Evolutionary conservation across 2,888 invertebrate genomes (phyloP), one percentile per base, ranked within the genome.

Genomic region (Andrena trimmerana): DNA sequence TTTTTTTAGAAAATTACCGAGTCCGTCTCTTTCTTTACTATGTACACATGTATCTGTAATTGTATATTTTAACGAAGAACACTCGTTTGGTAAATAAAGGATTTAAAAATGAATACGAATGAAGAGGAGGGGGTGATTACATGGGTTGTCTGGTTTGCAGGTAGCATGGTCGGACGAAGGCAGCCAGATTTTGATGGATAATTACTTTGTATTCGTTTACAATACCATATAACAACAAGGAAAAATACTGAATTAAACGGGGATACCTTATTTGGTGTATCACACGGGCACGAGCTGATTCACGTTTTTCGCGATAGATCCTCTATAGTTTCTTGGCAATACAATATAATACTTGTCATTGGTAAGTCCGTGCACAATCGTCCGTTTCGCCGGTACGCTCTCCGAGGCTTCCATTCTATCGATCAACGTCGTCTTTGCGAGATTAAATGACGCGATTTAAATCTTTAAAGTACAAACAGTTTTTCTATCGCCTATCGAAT

Each of bases 211-310:
- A 92, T 92, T 92, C 91, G 86, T 91, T 91, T 90, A 91, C 88
- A 92, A 88, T 92, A 91, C 85, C 88, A 88, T 87, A 84, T 91
- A 92, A 90, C 87, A 92, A 92, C 90, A 89, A 90, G 89, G 87
- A 83, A 89, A 90, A 92, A 92, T 92, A 92, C 92, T 92, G 92
- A 92, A 92, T 89, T 89, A 90, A 90, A 92, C 86, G 86, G 89
- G 88, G 91, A 89, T 88, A 89, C 89, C 87, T 80, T 84, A 86
- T 86, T 90, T 86, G 85, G 84, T 86, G 79, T 86, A 90, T 88
- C 86, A 84, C 86, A 87, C 87, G 82, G 84, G 77, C 86, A 67
- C 77, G 81, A 87, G 86, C 75, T 75, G 80, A 82, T 73, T 66
- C 73, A 72, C 68, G 72, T 74, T 82, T 82, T 66, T 78, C 76